These are phyloP conservation scores for Acleris literana DNA, from an alignment of 2,888 invertebrate genomes.

Conservation along the genomic window DNA sequence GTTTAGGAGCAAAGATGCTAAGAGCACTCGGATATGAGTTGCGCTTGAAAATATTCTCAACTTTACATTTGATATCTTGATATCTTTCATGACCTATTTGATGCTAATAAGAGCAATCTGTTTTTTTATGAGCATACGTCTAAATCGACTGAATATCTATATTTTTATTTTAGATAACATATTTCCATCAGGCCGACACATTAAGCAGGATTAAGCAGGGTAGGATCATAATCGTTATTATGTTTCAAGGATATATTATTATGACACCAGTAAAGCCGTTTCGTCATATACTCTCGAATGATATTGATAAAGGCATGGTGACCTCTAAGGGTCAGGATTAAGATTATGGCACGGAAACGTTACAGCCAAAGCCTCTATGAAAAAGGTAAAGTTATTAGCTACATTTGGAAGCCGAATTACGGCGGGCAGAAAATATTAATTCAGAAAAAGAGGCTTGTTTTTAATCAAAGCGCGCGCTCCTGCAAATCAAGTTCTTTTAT, in stretches of 20 bases:
- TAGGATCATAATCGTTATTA: conserved; percentile 9
- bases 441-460: conserved; percentile 15
- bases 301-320: conserved; percentile 51
- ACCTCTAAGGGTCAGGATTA: conserved; percentile 55
- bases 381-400: conserved; percentile 71
- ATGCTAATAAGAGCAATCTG: too few species aligned
- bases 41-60: too few species aligned
- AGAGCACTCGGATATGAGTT: too few species aligned
- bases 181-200: background rate
- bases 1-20: background rate
- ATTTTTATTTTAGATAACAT: background rate
- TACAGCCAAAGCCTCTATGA: conserved; percentile 64
- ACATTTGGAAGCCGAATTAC: conserved; percentile 62
- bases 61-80: too few species aligned
- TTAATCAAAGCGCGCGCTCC: conserved; percentile 13
- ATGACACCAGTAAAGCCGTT: conserved; percentile 14
- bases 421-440: conserved; percentile 26
- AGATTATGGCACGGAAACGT: conserved; percentile 60
- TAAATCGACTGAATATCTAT: too few species aligned
- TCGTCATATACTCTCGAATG: conserved; percentile 34
- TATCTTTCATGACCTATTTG: too few species aligned
- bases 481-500: conserved; percentile 17
- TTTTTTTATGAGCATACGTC: too few species aligned
- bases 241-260: conserved; percentile 7
- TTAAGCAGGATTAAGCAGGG: background rate